These are phyloP conservation scores for Drosophila subquinaria DNA, from an alignment of 2,888 invertebrate genomes.

Conservation along the genomic window DNA sequence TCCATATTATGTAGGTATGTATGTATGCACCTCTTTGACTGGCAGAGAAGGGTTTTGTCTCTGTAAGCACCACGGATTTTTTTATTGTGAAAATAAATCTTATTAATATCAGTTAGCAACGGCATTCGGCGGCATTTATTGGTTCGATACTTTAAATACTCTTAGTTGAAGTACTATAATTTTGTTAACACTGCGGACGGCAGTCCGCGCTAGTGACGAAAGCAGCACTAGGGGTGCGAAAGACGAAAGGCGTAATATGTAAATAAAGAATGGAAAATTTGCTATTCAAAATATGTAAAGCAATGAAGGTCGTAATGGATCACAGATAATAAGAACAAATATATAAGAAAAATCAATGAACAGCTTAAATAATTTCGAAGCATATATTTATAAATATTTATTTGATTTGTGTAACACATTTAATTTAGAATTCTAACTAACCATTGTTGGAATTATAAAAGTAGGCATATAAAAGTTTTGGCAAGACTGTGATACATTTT, in stretches of 20 bases:
- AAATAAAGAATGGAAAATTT: no score
- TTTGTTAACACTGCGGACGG: not conserved
- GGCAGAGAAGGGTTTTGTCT: not conserved
- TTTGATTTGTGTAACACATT: no score
- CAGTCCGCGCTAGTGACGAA: no score
- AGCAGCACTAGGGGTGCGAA: no score
- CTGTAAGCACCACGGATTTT: constrained; percentile 13
- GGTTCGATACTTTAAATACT: constrained; percentile 10
- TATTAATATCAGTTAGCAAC: constrained; percentile 42
- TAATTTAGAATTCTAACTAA: no score
- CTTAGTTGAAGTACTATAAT: not conserved
- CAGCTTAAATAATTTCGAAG: not conserved
- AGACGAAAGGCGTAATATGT: no score
- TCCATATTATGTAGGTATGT: not conserved
- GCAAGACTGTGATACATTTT: no score
- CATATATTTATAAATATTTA: not conserved
- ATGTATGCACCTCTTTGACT: not conserved
- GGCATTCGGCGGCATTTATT: not conserved
- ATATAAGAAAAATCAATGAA: no score
- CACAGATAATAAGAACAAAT: no score
- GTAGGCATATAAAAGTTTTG: no score
- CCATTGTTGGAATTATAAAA: no score
- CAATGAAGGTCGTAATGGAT: no score
- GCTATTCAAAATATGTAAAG: not conserved
- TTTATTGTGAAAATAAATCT: constrained; percentile 53